These are phyloP conservation scores for Burhinus oedicnemus DNA, from an alignment of 2,113 vertebrate species.

Conservation along the genomic window DNA sequence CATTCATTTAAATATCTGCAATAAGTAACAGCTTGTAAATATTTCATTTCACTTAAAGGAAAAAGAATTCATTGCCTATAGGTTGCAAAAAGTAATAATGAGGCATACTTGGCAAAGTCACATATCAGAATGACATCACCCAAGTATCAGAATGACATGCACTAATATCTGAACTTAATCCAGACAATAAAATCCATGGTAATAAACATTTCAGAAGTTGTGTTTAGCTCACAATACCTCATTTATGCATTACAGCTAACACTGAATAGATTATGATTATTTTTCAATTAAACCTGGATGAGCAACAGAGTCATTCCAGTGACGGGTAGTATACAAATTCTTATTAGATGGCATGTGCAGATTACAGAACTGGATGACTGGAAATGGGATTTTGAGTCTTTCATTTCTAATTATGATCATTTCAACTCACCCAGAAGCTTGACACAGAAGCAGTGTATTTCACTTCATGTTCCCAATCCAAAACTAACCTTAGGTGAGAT, in stretches of 20 bases:
- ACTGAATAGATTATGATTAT: constrained; percentile 12
- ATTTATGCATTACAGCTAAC: constrained; percentile 6
- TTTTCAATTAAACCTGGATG: constrained; percentile 10
- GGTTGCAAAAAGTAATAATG: neutral
- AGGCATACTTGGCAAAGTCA: constrained; percentile 5
- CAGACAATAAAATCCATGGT: neutral
- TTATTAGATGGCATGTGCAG: neutral
- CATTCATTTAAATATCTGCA: constrained; percentile 5
- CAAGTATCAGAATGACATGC: neutral
- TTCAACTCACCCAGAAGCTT: neutral
- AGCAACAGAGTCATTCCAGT: neutral
- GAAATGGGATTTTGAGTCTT: neutral
- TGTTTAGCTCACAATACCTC: neutral
- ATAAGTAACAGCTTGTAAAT: constrained; percentile 34
- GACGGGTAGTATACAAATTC: neutral
- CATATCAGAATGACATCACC: neutral
- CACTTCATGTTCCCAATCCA: neutral
- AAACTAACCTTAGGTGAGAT: neutral
- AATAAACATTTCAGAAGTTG: neutral
- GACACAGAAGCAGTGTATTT: neutral
- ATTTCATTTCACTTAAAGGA: constrained; percentile 15
- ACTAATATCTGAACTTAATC: neutral
- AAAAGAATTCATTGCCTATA: neutral
- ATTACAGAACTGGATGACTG: neutral
- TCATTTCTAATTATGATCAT: neutral